Evolutionary conservation across 1,140 invertebrate genomes (phyloP), one percentile per base, ranked within the genome.

Genomic region (Acarapis woodi): DNA sequence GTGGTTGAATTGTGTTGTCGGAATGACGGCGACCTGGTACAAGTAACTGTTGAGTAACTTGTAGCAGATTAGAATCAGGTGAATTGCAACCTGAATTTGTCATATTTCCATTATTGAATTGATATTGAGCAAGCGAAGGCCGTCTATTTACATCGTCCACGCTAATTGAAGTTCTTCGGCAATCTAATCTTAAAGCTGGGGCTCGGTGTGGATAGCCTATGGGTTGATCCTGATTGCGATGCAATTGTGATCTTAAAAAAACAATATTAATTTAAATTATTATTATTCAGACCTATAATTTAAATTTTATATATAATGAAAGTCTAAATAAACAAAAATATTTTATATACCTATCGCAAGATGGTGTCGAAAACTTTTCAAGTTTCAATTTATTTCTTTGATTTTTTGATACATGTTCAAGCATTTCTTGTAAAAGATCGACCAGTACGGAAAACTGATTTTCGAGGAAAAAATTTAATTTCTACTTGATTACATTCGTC

Each of bases 1-100:
- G 74, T 67, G 79, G 79, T 37, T 56, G 51, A 46, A 85, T 58
- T 18, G 76, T 79, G 54, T 83, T 85, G 55, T 87, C 79, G 3
- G 77, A 83, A 19, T 83, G 63, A 24, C 79, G 68, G 31, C 78
- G 67, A 50, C 69, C 78, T 5, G 53, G 54, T n/a, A n/a, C n/a
- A n/a, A n/a, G n/a, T 15, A 74, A 68, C 3, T 68, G 66, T 48
- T 69, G 77, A 26, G 66, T 65, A 2, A 85, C 78, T 29, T 73
- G 65, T 48, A 85, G 59, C 57, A 79, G 76, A 56, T 82, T 80
- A 49, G 68, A 73, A 51, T 82, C 77, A 16, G 73, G 71, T 21
- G 70, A 71, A 16, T 70, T 71, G 0, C 71, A 66, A 1, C 70
- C 67, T 42, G 60, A 64, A 39, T 64, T 35, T 30, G 42, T 20